Conservation (phyloP, 2,797 vertebrate species). For the Ambastaia sidthimunki region DNA sequence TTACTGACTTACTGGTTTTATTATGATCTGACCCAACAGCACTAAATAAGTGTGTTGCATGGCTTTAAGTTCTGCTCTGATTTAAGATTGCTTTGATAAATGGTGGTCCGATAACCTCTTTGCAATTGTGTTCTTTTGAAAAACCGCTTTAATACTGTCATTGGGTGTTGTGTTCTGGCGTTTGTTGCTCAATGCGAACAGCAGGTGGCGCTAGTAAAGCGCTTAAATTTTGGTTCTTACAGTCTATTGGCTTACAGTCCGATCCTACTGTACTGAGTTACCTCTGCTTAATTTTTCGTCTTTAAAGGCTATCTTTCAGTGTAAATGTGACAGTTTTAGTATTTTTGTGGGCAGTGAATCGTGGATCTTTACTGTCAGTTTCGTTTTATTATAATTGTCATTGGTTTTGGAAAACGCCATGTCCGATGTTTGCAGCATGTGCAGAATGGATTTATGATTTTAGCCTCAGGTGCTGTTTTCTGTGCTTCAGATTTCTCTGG, state of each 20-base stretch:
- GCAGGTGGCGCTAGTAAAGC: constrained; percentile 31
- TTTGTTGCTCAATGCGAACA: not conserved
- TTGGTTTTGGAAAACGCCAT: not conserved
- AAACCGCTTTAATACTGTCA: not conserved
- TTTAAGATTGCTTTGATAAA: not conserved
- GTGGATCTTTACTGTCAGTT: not conserved
- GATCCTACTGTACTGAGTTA: not conserved
- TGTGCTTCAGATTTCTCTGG: not conserved
- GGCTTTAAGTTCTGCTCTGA: not conserved
- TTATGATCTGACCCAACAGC: constrained; percentile 4
- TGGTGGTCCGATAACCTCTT: not conserved
- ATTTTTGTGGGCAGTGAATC: not conserved
- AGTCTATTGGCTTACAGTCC: not conserved
- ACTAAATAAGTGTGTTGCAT: not conserved
- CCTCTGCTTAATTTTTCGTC: not conserved
- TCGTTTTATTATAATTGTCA: not conserved
- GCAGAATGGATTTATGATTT: not conserved
- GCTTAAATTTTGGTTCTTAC: not conserved
- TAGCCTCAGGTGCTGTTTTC: not conserved
- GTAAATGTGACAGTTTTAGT: not conserved
- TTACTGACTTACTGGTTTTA: not conserved
- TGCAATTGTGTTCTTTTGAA: not conserved
- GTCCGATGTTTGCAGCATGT: constrained; percentile 4
- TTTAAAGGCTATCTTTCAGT: not conserved
- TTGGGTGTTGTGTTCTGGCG: not conserved